phyloP scores from a whole-genome alignment of 1,140 invertebrate species.

The Grapholita molesta region DNA sequence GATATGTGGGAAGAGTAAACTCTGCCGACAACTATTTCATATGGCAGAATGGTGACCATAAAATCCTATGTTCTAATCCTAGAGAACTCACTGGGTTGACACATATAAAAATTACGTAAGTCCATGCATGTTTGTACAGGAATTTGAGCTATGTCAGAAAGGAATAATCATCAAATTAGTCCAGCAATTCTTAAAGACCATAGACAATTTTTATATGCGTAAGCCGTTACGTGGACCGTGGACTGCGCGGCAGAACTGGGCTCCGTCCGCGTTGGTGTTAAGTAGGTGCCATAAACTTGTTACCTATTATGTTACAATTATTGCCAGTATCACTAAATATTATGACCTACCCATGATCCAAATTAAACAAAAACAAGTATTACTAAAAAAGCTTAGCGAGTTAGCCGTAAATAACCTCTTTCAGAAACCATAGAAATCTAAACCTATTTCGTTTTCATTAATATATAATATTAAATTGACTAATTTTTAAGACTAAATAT shows the following conservation, averaged over 20 bases:
- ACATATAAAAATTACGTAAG: background rate
- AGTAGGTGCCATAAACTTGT: constrained; percentile 11
- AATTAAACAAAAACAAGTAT: constrained; percentile 51
- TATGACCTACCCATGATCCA: constrained; percentile 62
- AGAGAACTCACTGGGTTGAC: background rate
- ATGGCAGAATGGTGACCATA: background rate
- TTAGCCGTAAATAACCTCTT: constrained; percentile 44
- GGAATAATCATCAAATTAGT: background rate
- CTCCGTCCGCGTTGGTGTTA: constrained; percentile 1
- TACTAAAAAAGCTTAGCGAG: constrained; percentile 55
- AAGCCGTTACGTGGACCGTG: background rate
- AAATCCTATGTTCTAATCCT: background rate
- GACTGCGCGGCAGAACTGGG: background rate
- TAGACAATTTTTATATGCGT: background rate
- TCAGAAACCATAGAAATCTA: constrained; percentile 52
- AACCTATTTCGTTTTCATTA: constrained; percentile 55
- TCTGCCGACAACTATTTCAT: background rate
- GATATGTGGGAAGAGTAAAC: background rate
- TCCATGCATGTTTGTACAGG: background rate
- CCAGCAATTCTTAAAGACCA: background rate
- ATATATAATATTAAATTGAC: constrained; percentile 52
- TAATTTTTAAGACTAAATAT: constrained; percentile 57
- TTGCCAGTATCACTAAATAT: constrained; percentile 39
- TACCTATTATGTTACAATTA: constrained; percentile 27
- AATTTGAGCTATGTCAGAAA: background rate